Base-by-base conservation (phyloP, 1,140 invertebrate species). In the Bacillus rossius region DNA sequence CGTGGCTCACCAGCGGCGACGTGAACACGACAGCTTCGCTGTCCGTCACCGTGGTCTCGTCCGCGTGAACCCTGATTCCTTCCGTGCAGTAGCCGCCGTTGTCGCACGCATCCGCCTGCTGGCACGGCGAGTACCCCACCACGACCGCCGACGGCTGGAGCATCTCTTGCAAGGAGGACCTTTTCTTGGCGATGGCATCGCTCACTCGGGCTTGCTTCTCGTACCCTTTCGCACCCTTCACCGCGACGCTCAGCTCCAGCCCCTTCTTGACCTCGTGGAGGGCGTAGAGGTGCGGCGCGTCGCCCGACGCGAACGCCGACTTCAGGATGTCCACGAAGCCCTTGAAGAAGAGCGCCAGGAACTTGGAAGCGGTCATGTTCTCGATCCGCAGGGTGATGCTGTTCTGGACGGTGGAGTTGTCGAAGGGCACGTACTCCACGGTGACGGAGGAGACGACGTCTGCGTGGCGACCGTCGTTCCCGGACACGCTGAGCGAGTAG, bases 401-500 rank as follows among this genome's bases (percentile, higher is more conserved):
- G 69, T 94, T 89, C 47, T 89, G 84, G 8, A 97, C 77, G 0
- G 91, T 94, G 8, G 71, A 69, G 69, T 95, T 94, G 60, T 86
- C 82, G 67, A 94, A 92, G 14, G 79, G 78, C 34, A 87, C 75
- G 65, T 94, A 92, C 69, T 91, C 85, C 0, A 96, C 81, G 2
- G 84, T 86, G 1, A 95, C 84, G 20, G 86, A 89, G 5, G 92
- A 96, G 17, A 84, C 75, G 0, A 96, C 94, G 72, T 92, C 85
- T 8, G 80, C 77, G 68, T 95, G 92, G 59, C 84, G 83, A 2
- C 94, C 94, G 74, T 98, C 95, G 71, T 91, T 94, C 2, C 92
- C 93, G 5, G 84, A 84, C 0, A 96, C 82, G 49, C 83, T 87
- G 60, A 96, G 77, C 0, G 86, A 85, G 66, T 87, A 86, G 5